Conservation (phyloP, 2,888 invertebrate species). For the Chirona hameri region DNA sequence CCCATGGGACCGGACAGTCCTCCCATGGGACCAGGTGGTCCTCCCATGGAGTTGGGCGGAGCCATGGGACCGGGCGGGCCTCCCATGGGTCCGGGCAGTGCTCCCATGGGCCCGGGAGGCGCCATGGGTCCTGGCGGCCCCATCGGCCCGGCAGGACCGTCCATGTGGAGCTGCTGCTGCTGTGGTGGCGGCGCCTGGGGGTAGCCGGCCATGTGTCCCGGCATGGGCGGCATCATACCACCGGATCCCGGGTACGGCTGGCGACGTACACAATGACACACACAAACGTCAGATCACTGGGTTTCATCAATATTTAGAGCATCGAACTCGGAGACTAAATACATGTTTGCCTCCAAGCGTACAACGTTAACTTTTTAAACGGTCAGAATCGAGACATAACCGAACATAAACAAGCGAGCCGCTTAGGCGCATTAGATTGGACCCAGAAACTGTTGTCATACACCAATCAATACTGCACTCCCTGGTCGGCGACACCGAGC, state of each 20-base stretch:
- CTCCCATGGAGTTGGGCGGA: slow-evolving; percentile 33
- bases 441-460: no score
- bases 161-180: not conserved
- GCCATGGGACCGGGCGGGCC: slow-evolving; percentile 11
- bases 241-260: not conserved
- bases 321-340: no score
- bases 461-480: no score
- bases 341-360: no score
- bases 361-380: no score
- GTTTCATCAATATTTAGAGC: no score
- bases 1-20: not conserved
- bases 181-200: slow-evolving; percentile 33
- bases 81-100: not conserved
- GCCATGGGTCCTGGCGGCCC: not conserved
- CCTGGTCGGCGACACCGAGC: no score
- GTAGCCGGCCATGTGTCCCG: slow-evolving; percentile 34
- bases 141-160: not conserved
- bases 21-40: not conserved
- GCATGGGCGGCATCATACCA: not conserved
- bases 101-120: not conserved
- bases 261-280: not conserved
- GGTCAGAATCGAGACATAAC: no score
- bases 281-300: no score
- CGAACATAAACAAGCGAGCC: no score
- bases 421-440: no score